A percentile compares a stretch with the other conserved stretches of the same genome.
phyloP scores from a whole-genome alignment of 1,140 invertebrate genomes.

The Riptortus pedestris region DNA sequence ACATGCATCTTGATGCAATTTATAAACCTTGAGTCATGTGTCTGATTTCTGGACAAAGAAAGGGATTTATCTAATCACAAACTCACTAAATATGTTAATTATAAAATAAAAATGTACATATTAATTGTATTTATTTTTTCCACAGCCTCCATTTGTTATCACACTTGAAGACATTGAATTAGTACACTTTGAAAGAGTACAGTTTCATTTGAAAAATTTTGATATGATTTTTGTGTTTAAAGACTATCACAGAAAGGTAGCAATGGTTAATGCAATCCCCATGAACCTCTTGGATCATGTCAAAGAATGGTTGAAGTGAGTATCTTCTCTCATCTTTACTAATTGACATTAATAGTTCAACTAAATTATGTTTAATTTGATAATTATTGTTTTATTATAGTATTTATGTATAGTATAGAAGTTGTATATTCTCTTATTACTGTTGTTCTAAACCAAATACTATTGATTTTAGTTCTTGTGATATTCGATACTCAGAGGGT shows the following conservation, averaged over 20 bases:
- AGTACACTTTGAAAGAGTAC: slow-evolving; percentile 97
- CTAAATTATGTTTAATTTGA: too few species aligned
- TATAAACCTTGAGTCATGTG: too few species aligned
- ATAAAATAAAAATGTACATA: background rate
- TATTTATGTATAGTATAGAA: too few species aligned
- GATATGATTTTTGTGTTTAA: slow-evolving; percentile 99
- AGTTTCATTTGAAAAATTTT: slow-evolving; percentile 97
- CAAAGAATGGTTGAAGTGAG: slow-evolving; percentile 96
- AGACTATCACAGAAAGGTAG: slow-evolving; percentile 86
- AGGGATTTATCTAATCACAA: too few species aligned
- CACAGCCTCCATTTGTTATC: slow-evolving; percentile 91
- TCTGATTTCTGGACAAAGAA: too few species aligned
- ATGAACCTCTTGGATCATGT: slow-evolving; percentile 98
- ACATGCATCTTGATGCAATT: too few species aligned
- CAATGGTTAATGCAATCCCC: slow-evolving; percentile 95
- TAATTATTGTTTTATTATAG: too few species aligned
- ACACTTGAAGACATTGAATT: slow-evolving; percentile 94
- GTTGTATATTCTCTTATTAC: too few species aligned
- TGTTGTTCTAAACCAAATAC: too few species aligned
- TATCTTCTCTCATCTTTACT: slow-evolving; percentile 32
- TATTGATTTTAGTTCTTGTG: slow-evolving; percentile 84
- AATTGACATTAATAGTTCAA: too few species aligned
- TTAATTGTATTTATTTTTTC: slow-evolving; percentile 27
- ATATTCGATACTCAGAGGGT: slow-evolving; percentile 95
- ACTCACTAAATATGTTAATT: too few species aligned